phyloP scores from a whole-genome alignment of 1,140 invertebrate genomes.

The Gonioctena quinquepunctata region DNA sequence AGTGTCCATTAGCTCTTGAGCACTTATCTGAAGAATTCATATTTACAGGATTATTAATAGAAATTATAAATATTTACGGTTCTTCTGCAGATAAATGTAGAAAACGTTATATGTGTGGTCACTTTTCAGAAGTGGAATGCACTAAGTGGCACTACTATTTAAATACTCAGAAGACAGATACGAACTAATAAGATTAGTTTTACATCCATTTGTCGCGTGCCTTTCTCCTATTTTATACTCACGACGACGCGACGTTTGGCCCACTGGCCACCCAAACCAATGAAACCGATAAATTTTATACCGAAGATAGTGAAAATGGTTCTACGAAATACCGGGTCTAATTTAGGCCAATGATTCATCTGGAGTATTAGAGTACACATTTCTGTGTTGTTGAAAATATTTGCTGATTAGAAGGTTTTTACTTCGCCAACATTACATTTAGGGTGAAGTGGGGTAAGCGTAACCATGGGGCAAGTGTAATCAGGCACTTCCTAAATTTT shows the following conservation, averaged over 20 bases:
- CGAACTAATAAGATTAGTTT: conserved; percentile 17
- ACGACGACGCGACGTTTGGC: no score
- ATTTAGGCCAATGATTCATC: no score
- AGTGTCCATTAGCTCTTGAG: conserved; percentile 1
- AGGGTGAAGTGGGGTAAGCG: no score
- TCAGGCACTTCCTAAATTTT: no score
- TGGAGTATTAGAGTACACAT: no score
- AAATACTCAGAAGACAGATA: background rate
- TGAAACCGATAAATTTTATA: background rate
- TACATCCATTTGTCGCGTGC: conserved; percentile 17
- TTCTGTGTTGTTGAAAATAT: no score
- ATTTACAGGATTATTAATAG: conserved; percentile 15
- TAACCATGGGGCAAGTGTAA: no score
- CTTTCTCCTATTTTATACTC: background rate
- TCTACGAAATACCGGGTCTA: no score
- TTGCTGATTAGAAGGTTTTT: no score
- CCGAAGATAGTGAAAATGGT: background rate
- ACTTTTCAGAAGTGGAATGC: conserved; percentile 8
- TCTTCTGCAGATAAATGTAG: background rate
- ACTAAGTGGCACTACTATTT: background rate
- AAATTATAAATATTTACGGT: conserved; percentile 11
- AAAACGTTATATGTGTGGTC: background rate
- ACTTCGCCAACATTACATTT: no score
- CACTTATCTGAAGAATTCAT: conserved; percentile 13
- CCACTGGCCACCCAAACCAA: background rate